Conservation (phyloP, 2,113 vertebrate species). For the Andinoacara biseriatus region DNA sequence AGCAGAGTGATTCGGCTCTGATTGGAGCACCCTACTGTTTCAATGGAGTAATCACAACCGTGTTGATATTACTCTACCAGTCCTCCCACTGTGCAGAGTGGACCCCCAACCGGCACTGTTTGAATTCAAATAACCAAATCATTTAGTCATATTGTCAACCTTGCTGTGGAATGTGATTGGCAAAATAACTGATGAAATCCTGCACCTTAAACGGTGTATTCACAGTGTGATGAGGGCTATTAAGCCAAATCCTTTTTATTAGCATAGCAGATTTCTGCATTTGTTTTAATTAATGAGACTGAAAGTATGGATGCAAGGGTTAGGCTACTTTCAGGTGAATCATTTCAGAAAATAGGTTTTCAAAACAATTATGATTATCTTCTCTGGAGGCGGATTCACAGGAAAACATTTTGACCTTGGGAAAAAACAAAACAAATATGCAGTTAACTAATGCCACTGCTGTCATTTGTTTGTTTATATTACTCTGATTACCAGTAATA, state of each 20-base stretch:
- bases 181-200: slow-evolving; percentile 21
- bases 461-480: neutral
- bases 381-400: neutral
- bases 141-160: slow-evolving; percentile 55
- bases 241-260: slow-evolving; percentile 3
- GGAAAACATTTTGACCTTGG: neutral
- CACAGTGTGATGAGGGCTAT: neutral
- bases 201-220: neutral
- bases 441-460: neutral
- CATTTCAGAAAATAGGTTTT: neutral
- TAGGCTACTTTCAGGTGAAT: neutral
- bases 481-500: neutral
- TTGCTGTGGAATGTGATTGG: slow-evolving; percentile 37
- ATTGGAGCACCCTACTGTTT: slow-evolving; percentile 66
- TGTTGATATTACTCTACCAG: slow-evolving; percentile 67
- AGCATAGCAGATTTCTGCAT: neutral
- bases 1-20: slow-evolving; percentile 61
- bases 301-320: neutral
- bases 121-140: slow-evolving; percentile 69
- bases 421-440: neutral
- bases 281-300: slow-evolving; percentile 9
- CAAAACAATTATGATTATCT: neutral
- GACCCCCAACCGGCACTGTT: slow-evolving; percentile 65
- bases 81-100: slow-evolving; percentile 54
- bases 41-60: slow-evolving; percentile 69